Conservation (phyloP, 2,113 vertebrate genomes). For the Elgaria multicarinata region DNA sequence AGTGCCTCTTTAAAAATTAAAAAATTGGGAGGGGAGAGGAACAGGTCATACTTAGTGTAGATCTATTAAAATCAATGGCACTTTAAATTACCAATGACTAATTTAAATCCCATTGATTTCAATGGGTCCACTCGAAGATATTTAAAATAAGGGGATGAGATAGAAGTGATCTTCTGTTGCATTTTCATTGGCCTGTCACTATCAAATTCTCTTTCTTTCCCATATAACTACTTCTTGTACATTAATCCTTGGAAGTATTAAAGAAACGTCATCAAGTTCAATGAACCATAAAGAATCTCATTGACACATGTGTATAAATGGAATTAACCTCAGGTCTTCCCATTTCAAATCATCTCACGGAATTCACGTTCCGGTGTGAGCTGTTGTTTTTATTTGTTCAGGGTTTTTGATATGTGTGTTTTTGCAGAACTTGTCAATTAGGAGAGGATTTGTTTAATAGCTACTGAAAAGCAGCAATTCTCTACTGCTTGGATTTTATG, state of each 20-base stretch:
- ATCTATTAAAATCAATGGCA: background rate
- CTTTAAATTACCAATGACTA: background rate
- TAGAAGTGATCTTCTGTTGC: too few species aligned
- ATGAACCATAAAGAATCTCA: background rate
- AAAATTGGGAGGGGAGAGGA: too few species aligned
- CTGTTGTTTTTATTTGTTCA: accelerated
- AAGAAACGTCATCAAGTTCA: background rate
- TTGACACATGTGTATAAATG: background rate
- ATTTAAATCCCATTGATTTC: background rate
- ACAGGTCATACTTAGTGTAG: background rate
- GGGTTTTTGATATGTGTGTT: background rate
- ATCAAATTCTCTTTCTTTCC: background rate
- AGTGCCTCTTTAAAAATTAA: too few species aligned
- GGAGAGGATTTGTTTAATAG: constrained; percentile 66
- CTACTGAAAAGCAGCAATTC: constrained; percentile 31
- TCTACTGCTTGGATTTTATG: constrained; percentile 41
- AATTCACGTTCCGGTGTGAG: background rate
- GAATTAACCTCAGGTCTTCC: background rate
- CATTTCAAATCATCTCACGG: background rate
- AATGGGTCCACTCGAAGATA: background rate
- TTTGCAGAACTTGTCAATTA: background rate
- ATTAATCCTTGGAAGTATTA: background rate
- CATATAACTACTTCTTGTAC: background rate
- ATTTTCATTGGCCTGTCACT: background rate
- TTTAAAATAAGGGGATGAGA: background rate